Evolutionary conservation across 2,113 vertebrate genomes (phyloP).

Genomic region (Accipiter virgatus): DNA sequence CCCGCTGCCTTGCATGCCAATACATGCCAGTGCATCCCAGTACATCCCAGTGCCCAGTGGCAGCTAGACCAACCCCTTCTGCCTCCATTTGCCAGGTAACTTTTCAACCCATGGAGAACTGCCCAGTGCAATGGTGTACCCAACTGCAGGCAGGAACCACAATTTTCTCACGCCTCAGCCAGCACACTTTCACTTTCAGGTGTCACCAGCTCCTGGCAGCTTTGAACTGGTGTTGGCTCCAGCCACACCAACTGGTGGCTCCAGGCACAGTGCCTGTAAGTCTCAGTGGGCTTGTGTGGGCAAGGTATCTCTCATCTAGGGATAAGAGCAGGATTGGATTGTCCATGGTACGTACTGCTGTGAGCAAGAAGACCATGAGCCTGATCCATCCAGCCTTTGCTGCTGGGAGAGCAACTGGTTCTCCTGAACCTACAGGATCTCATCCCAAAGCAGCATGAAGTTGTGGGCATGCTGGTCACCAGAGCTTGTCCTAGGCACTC

Average conservation of each 20-base stretch:
- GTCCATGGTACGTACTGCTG: neutral
- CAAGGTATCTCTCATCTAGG: neutral
- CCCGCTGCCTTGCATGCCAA: neutral
- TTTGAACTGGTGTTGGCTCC: neutral
- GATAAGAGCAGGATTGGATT: neutral
- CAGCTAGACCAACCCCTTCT: neutral
- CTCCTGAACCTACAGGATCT: neutral
- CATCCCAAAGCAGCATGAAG: neutral
- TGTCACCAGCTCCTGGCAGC: neutral
- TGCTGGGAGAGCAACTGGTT: neutral
- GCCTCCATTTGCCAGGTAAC: neutral
- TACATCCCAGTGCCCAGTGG: neutral
- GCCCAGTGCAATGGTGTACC: fast-evolving
- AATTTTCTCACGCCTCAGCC: neutral
- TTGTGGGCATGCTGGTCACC: neutral
- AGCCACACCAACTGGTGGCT: neutral
- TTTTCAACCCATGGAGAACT: fast-evolving
- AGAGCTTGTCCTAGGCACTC: neutral
- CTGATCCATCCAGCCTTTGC: neutral
- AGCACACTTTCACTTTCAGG: no score
- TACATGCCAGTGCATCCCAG: neutral
- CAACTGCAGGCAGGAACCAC: fast-evolving
- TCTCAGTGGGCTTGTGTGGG: neutral
- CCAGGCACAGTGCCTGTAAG: neutral
- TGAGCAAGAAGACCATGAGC: neutral